Evolutionary conservation across 2,888 invertebrate genomes (phyloP).

Genomic region (Neria commutata): DNA sequence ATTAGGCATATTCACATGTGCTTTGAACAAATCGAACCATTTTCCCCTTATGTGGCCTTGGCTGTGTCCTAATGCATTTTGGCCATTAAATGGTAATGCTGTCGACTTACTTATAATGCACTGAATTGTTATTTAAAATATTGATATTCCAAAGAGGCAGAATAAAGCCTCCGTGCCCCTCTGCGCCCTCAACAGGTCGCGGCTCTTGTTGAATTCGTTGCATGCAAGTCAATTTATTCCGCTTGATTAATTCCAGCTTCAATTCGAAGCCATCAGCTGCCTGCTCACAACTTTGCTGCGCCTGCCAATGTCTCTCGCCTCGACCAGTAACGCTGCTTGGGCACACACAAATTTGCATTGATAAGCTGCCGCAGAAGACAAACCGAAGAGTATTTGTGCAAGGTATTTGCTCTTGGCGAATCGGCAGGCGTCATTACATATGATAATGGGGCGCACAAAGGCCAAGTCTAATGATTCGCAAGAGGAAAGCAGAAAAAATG

Average conservation of each 20-base stretch:
- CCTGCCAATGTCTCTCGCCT: not conserved
- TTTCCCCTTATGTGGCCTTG: no score
- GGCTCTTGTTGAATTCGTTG: not conserved
- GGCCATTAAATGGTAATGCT: no score
- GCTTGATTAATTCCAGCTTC: constrained; percentile 57
- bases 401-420: constrained; percentile 45
- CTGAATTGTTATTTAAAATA: no score
- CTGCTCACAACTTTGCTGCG: not conserved
- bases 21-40: no score
- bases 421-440: constrained; percentile 48
- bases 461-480: constrained; percentile 12
- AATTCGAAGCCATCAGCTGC: constrained; percentile 32
- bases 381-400: constrained; percentile 47
- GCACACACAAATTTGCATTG: constrained; percentile 4
- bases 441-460: constrained; percentile 44
- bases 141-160: no score
- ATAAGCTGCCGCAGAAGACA: constrained; percentile 5
- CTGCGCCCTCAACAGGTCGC: not conserved
- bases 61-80: no score
- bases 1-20: no score
- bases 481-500: constrained; percentile 13
- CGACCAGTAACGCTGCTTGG: not conserved
- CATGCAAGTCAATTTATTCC: constrained; percentile 54
- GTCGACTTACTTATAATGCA: no score
- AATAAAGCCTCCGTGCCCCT: no score